Evolutionary conservation across 2,797 vertebrate genomes (phyloP), one percentile per base, ranked within the genome.

Genomic region (Aphelocoma californica): DNA sequence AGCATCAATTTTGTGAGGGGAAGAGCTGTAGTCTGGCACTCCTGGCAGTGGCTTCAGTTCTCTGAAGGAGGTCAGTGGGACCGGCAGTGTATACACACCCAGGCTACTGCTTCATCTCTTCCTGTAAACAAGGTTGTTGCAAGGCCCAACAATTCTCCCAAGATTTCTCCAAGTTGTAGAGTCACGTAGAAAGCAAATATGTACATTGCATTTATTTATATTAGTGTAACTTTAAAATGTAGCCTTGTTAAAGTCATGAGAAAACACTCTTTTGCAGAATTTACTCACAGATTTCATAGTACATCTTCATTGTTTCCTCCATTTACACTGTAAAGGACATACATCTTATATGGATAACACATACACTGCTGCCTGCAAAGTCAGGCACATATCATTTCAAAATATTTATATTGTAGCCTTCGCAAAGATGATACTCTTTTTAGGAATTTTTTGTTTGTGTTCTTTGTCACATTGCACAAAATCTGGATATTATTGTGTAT

Each of bases 351-450:
- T 86, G 44, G 94, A 90, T 58, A 70, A 93, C 93, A 71, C 9
- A 14, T 80, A 67, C 34, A 38, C 34, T 81, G 66, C 75, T 90
- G 36, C 48, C 66, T 92, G 88, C 74, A 87, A 83, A 45, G 40
- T 38, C 86, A 81, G 45, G 34, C 64, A 28, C 66, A 48, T 47
- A 91, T 82, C 29, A 77, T 86, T 72, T 91, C 53, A 80, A 93
- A 91, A 79, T 61, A 5, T 60, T 83, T 65, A 10, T 38, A 32
- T 19, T 8, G 2, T 86, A 90, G 85, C 48, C 64, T 83, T 86
- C 84, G 74, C 51, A 93, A 95, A 96, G 90, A 81, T 89, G 20
- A 69, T 92, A 67, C 32, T 96, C 58, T 90, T 91, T 93, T 64
- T 70, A 83, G 88, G 88, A 51, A 36, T 90, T 94, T 58, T 97